Evolutionary conservation across 2,888 invertebrate genomes (phyloP).

Genomic region (Patella depressa): DNA sequence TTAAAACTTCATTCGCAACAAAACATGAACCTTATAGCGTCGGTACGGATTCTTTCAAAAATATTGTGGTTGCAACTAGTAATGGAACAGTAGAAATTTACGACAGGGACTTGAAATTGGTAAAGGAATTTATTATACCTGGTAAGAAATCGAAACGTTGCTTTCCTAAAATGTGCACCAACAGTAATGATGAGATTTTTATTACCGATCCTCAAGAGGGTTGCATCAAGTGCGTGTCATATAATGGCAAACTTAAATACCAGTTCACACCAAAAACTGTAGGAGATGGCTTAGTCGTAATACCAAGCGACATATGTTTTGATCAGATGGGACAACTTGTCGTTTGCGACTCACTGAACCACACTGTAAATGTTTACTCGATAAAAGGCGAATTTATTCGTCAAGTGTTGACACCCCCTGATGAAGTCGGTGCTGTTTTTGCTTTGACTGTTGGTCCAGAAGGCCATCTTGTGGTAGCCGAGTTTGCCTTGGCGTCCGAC

Average conservation of each 20-base stretch:
- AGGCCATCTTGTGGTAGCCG: conserved; percentile 63
- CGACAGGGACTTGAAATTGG: conserved; percentile 47
- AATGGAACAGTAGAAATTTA: conserved; percentile 53
- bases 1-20: conserved; percentile 51
- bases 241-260: conserved; percentile 51
- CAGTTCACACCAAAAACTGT: conserved; percentile 52
- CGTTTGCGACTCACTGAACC: conserved; percentile 61
- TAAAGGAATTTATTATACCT: conserved; percentile 30
- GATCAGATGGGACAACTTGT: conserved; percentile 57
- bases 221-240: conserved; percentile 52
- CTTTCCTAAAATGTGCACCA: conserved; percentile 47
- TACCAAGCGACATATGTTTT: conserved; percentile 58
- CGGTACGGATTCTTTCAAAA: conserved; percentile 52
- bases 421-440: conserved; percentile 61
- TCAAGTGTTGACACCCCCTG: conserved; percentile 56
- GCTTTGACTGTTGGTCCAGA: conserved; percentile 62
- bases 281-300: conserved; percentile 50
- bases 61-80: conserved; percentile 56
- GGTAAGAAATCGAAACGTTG: conserved; percentile 22
- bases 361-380: conserved; percentile 62
- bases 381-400: conserved; percentile 55
- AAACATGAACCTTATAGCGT: conserved; percentile 54
- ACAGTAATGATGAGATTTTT: conserved; percentile 56
- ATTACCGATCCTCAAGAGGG: conserved; percentile 56
- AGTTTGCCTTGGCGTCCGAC: conserved; percentile 57